A percentile compares a stretch with the other conserved stretches of the same genome.
Conservation (phyloP, 2,888 invertebrate species). For the Troglohyphantes excavatus region DNA sequence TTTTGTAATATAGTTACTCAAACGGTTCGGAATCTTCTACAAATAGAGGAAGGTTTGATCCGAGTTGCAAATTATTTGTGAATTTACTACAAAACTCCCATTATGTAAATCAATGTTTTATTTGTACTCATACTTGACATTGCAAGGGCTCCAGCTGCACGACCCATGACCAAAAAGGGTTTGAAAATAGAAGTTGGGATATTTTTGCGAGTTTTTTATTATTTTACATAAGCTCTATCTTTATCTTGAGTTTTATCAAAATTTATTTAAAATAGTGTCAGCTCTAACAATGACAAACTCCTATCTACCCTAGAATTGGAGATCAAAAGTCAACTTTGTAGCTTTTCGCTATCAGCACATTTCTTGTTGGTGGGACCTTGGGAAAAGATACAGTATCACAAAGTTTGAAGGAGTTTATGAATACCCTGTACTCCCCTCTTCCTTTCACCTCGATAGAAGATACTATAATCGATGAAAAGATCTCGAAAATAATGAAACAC, state of each 20-base stretch:
- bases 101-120: too few relatives aligned
- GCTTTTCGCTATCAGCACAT: conserved; percentile 52
- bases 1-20: too few relatives aligned
- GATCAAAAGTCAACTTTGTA: conserved; percentile 58
- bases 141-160: too few relatives aligned
- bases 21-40: too few relatives aligned
- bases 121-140: too few relatives aligned
- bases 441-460: conserved; percentile 25
- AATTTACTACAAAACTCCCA: too few relatives aligned
- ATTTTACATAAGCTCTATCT: conserved; percentile 7
- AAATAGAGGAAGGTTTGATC: too few relatives aligned
- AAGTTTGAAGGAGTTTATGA: conserved; percentile 58
- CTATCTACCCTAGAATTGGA: conserved; percentile 50
- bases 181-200: conserved; percentile 11
- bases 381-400: conserved; percentile 68
- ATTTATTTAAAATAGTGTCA: conserved; percentile 70
- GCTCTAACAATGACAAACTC: conserved; percentile 62
- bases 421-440: conserved; percentile 28
- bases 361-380: conserved; percentile 59
- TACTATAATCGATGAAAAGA: conserved; percentile 36
- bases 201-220: conserved; percentile 7
- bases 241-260: conserved; percentile 68
- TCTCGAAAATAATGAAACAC: conserved; percentile 32
- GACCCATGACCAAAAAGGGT: too few relatives aligned
- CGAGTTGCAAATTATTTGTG: too few relatives aligned